These are phyloP conservation scores for Podarcis raffonei DNA, from an alignment of 2,113 vertebrate genomes.

Conservation along the genomic window DNA sequence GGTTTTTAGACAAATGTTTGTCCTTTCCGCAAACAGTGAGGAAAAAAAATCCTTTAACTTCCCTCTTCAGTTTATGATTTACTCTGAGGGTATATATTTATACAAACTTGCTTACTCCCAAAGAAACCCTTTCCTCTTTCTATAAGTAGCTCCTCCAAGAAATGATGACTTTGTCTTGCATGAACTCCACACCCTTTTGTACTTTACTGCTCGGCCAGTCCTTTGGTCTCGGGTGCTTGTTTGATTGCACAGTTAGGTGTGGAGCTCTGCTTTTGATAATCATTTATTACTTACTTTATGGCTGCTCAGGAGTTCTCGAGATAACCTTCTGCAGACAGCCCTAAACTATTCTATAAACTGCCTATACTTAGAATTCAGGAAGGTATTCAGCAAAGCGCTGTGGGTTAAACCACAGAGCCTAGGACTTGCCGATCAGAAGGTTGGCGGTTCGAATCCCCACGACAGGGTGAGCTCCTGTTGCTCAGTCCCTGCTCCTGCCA, in stretches of 20 bases:
- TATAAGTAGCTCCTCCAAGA: constrained; percentile 58
- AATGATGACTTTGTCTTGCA: constrained; percentile 47
- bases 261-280: constrained; percentile 32
- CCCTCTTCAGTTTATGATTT: constrained; percentile 42
- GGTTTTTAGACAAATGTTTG: not conserved
- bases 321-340: constrained; percentile 48
- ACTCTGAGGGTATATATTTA: constrained; percentile 60
- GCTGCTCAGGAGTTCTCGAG: constrained; percentile 34
- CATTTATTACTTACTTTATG: constrained; percentile 62
- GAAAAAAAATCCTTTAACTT: not conserved
- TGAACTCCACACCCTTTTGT: constrained; percentile 55
- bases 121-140: constrained; percentile 72
- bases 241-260: constrained; percentile 15
- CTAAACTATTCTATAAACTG: constrained; percentile 37
- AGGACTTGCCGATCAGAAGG: no score
- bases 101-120: constrained; percentile 63
- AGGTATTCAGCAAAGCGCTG: not conserved
- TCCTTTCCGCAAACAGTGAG: not conserved
- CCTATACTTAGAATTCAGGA: constrained; percentile 23
- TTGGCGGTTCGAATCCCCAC: no score
- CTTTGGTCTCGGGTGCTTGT: constrained; percentile 49
- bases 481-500: no score
- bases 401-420: no score
- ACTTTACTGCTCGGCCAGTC: constrained; percentile 45
- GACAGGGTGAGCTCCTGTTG: no score